A percentile compares a stretch with the other conserved stretches of the same genome.
These are phyloP conservation scores for Megaptera novaeangliae DNA, from an alignment of 2,113 vertebrate species.

Conservation along the genomic window DNA sequence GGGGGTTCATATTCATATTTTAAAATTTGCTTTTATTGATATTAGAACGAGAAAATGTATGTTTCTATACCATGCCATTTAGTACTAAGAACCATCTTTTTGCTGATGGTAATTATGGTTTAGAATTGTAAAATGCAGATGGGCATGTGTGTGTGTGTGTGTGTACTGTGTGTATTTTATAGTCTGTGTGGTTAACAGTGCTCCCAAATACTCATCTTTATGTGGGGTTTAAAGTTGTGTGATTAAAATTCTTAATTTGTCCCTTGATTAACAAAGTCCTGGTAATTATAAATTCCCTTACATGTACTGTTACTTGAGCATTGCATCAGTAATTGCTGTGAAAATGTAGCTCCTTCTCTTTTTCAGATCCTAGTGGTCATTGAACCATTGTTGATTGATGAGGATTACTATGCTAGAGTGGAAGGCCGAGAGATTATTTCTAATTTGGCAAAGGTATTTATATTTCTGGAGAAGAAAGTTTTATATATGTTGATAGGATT, in stretches of 20 bases:
- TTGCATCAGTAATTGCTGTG: neutral
- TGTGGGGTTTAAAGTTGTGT: neutral
- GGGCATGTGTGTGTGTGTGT: neutral
- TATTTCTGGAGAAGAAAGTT: constrained; percentile 23
- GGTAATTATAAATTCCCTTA: neutral
- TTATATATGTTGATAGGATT: neutral
- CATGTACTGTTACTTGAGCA: neutral
- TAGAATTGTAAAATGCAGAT: neutral
- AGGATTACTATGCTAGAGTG: constrained; percentile 99
- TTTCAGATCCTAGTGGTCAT: constrained; percentile 97
- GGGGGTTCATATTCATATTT: neutral
- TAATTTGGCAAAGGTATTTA: constrained; percentile 96
- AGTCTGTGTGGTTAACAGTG: neutral
- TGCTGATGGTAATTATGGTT: neutral
- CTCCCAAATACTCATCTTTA: neutral
- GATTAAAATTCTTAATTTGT: neutral
- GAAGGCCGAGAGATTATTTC: constrained; percentile 99
- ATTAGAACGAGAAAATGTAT: neutral
- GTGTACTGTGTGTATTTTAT: neutral
- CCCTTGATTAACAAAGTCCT: neutral
- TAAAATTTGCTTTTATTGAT: neutral
- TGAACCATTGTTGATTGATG: constrained; percentile 97
- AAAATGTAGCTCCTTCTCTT: neutral
- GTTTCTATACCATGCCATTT: neutral
- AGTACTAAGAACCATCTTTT: neutral